Evolutionary conservation across 2,113 vertebrate species (phyloP).

Genomic region (Chloropsis hardwickii): DNA sequence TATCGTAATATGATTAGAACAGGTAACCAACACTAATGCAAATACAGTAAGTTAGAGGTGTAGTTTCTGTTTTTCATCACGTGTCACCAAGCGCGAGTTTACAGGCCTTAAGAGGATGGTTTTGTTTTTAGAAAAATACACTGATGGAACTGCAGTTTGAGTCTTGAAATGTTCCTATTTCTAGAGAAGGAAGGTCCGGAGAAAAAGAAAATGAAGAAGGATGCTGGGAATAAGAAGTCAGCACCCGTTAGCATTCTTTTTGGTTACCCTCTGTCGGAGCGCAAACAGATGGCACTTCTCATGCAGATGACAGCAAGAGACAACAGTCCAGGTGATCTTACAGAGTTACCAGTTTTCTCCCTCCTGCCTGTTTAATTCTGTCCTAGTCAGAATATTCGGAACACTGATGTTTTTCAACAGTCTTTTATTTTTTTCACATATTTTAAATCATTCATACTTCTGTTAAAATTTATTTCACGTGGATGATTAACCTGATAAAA

Average conservation of each 20-base stretch:
- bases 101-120: neutral
- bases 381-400: neutral
- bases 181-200: conserved; percentile 97
- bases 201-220: conserved; percentile 97
- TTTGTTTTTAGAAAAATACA: neutral
- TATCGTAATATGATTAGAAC: neutral
- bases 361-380: neutral
- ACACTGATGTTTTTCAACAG: neutral
- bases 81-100: neutral
- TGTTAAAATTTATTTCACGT: neutral
- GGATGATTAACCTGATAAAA: neutral
- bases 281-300: conserved; percentile 98
- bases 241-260: conserved; percentile 93
- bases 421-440: neutral
- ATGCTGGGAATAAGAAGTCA: conserved; percentile 90
- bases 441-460: neutral
- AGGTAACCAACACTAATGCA: neutral
- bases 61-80: neutral
- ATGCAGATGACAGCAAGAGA: conserved; percentile 99
- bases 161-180: conserved; percentile 64
- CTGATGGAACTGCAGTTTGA: neutral
- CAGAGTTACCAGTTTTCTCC: neutral
- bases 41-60: neutral
- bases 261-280: conserved; percentile 95
- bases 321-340: conserved; percentile 92